Conservation (phyloP, 2,113 vertebrate genomes). For the Campylomormyrus tamandua region DNA sequence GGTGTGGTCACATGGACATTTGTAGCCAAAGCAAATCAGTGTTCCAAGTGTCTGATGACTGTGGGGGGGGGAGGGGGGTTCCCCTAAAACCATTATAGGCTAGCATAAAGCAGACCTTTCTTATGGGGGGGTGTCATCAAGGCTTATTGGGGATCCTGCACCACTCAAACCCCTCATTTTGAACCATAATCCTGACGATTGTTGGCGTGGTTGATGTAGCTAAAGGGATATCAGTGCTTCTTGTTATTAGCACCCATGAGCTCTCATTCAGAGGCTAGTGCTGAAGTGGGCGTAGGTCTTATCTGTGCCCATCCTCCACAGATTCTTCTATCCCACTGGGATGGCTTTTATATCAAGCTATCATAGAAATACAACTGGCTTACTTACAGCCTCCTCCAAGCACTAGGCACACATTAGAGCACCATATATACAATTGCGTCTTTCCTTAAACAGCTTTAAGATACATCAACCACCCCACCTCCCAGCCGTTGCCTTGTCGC, state of each 20-base stretch:
- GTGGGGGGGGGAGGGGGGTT: background rate
- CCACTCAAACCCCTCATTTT: background rate
- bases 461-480: background rate
- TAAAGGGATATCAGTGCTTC: background rate
- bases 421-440: background rate
- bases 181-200: background rate
- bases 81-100: background rate
- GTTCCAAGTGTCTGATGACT: background rate
- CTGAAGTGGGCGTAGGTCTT: background rate
- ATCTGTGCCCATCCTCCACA: background rate
- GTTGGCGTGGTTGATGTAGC: background rate
- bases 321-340: background rate
- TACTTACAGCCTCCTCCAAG: background rate
- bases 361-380: background rate
- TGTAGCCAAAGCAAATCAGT: background rate
- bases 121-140: background rate
- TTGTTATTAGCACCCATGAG: background rate
- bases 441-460: slow-evolving; percentile 15
- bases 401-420: background rate
- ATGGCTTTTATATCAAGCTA: background rate
- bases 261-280: background rate
- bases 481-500: slow-evolving; percentile 7
- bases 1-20: background rate
- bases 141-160: background rate
- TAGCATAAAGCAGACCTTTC: background rate